Evolutionary conservation across 1,140 invertebrate genomes (phyloP).

Genomic region (Proctacanthus coquilletti): DNA sequence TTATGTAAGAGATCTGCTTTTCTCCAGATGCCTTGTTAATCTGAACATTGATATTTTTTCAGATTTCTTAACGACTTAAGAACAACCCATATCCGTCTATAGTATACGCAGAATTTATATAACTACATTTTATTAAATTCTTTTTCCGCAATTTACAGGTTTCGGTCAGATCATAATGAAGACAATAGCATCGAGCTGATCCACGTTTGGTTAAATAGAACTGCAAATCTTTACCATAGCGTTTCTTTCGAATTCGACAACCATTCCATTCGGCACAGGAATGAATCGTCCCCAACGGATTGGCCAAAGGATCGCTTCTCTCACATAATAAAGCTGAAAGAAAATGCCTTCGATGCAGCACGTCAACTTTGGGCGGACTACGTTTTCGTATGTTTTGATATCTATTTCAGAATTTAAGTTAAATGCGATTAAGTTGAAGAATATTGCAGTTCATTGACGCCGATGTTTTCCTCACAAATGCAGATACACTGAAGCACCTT

Average conservation of each 20-base stretch:
- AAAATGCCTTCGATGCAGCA: conserved; percentile 58
- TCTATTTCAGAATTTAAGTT: conserved; percentile 5
- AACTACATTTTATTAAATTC: background rate
- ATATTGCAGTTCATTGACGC: conserved; percentile 67
- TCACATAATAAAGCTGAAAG: conserved; percentile 67
- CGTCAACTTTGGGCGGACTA: conserved; percentile 71
- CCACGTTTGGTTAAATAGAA: conserved; percentile 50
- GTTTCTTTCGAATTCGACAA: conserved; percentile 46
- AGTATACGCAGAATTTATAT: background rate
- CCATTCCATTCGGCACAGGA: conserved; percentile 31
- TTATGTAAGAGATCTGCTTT: too few species aligned
- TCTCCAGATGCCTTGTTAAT: too few species aligned
- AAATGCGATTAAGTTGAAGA: conserved; percentile 3
- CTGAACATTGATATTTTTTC: too few species aligned
- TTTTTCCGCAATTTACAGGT: conserved; percentile 39
- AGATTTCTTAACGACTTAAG: too few species aligned
- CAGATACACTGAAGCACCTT: conserved; percentile 48
- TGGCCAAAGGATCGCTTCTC: conserved; percentile 64
- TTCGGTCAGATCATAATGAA: conserved; percentile 74
- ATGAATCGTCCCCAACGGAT: conserved; percentile 50
- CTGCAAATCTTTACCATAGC: conserved; percentile 51
- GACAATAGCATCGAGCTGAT: conserved; percentile 63
- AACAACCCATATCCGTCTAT: too few species aligned
- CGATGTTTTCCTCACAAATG: conserved; percentile 71
- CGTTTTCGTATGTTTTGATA: conserved; percentile 47